Conservation (phyloP, 2,888 invertebrate species). For the Carterocephalus palaemon region DNA sequence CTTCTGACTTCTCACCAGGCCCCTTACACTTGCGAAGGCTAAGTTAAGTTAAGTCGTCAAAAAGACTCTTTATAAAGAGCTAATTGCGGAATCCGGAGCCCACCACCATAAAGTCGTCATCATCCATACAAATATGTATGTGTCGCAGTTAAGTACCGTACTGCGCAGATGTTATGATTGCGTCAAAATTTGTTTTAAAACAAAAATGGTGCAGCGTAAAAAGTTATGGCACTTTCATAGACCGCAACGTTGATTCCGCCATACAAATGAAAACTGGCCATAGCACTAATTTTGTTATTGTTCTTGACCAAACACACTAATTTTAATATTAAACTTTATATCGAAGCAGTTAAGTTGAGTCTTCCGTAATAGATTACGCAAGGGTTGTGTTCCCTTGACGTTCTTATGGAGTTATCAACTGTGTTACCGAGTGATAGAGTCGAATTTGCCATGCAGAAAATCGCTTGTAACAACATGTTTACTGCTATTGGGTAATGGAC, state of each 20-base stretch:
- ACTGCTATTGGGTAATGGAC: constrained; percentile 10
- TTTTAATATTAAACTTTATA: constrained; percentile 13
- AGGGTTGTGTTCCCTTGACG: constrained; percentile 26
- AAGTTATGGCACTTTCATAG: constrained; percentile 15
- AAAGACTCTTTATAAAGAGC: too few relatives aligned
- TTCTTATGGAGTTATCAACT: constrained; percentile 5
- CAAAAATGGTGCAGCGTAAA: constrained; percentile 9
- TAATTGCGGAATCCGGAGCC: too few relatives aligned
- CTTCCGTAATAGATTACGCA: background rate
- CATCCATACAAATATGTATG: too few relatives aligned
- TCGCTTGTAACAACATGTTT: background rate
- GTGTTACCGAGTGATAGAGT: constrained; percentile 9
- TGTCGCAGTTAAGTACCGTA: too few relatives aligned
- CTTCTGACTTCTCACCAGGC: too few relatives aligned
- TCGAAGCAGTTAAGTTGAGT: background rate
- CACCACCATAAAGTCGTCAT: too few relatives aligned
- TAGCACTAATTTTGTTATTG: constrained; percentile 34
- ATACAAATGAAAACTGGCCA: constrained; percentile 21
- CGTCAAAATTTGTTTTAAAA: constrained; percentile 8
- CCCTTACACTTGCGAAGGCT: too few relatives aligned
- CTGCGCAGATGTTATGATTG: too few relatives aligned
- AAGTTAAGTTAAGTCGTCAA: too few relatives aligned
- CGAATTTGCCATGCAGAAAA: background rate
- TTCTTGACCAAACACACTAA: constrained; percentile 15
- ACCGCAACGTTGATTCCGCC: constrained; percentile 14